These are phyloP conservation scores for Tragulus kanchil DNA, from an alignment of 2,113 vertebrate genomes.

Conservation along the genomic window DNA sequence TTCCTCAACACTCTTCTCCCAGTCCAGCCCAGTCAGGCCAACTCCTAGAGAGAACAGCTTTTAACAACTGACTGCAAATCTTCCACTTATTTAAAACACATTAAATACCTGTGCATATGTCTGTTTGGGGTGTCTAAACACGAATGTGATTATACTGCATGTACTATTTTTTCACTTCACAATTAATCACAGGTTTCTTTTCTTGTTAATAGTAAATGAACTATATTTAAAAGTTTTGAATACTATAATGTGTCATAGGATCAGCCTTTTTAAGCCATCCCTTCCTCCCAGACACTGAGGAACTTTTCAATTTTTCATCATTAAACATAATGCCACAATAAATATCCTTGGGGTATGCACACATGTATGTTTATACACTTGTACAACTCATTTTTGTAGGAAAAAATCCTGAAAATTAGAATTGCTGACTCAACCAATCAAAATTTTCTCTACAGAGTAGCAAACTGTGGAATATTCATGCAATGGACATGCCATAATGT, in stretches of 20 bases:
- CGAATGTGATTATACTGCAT: background rate
- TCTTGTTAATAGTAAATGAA: background rate
- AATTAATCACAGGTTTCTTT: background rate
- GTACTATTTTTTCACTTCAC: slow-evolving; percentile 13
- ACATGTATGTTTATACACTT: background rate
- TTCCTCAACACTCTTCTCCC: background rate
- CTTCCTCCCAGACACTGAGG: background rate
- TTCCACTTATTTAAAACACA: background rate
- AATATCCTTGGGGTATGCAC: background rate
- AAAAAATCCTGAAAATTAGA: background rate
- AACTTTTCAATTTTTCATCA: background rate
- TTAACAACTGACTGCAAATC: background rate
- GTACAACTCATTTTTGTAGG: background rate
- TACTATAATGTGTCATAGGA: background rate
- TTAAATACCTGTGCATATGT: background rate
- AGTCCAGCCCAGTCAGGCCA: background rate
- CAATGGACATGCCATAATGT: background rate
- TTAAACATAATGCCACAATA: background rate
- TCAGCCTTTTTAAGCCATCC: background rate
- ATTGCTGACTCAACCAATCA: background rate
- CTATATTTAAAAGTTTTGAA: background rate
- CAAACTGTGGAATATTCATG: background rate
- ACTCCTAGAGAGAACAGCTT: background rate
- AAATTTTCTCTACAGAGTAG: background rate
- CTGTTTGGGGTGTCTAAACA: background rate